Evolutionary conservation across 1,140 invertebrate species (phyloP), one percentile per base, ranked within the genome.

Genomic region (Sarcophaga peregrina): DNA sequence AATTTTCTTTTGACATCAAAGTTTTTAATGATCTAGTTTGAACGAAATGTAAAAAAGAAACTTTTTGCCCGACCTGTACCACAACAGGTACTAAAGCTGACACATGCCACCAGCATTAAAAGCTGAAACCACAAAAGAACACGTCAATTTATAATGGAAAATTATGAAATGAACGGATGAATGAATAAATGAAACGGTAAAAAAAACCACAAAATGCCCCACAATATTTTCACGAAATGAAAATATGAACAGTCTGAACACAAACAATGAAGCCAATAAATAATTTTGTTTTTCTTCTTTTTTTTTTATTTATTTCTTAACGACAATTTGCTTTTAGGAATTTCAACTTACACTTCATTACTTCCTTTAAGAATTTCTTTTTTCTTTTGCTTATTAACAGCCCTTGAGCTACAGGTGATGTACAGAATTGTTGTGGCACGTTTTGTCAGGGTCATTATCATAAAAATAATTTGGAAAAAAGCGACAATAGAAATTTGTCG

Each of bases 401-500:
- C 25, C 25, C 25, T 37, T 37, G 25, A 37, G 5, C 17, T 9
- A 68, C 58, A 68, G 58, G 58, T 68, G 58, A 68, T 8, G 20
- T 68, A 20, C 20, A 20, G 5, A 68, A 68, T 68, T 68, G 62
- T 68, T 17, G 20, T 20, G 25, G 62, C 62, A 68, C 62, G 62
- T 68, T 68, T 68, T 68, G 20, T 68, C 62, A 9, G 17, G 20
- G 62, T 68, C 62, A 68, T 68, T 68, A 68, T 17, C 62, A 68
- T 68, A 68, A 68, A 68, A 68, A 68, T 68, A 68, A 68, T 20
- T 68, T n/a, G 10, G 17, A n/a, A 37, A 37, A n/a, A 68, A 6
- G 62, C 17, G 10, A 4, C 25, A 37, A 68, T 20, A 68, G n/a
- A 68, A 62, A 62, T 7, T 62, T 20, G 17, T 20, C 10, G 17